Percentiles rank a stretch among this genome's conserved stretches.
Conservation (phyloP, 1,140 invertebrate genomes). For the Heliconius nattereri region DNA sequence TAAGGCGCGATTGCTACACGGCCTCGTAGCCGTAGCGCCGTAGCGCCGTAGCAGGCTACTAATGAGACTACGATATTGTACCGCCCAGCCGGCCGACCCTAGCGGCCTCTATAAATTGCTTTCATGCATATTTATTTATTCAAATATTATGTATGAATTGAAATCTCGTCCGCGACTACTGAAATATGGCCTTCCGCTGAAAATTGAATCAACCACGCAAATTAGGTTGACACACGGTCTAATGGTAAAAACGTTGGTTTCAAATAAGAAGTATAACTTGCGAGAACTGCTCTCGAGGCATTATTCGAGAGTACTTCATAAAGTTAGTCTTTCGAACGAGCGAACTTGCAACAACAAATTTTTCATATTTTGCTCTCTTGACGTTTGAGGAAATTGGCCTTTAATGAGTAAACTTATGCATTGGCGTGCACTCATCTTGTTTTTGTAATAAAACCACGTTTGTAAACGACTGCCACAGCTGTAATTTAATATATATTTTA, state of each 20-base stretch:
- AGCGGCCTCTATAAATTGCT: conserved; percentile 77
- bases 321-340: conserved; percentile 47
- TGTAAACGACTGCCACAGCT: conserved; percentile 33
- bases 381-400: conserved; percentile 57
- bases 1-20: conserved; percentile 43
- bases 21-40: conserved; percentile 61
- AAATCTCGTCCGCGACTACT: conserved; percentile 73
- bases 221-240: conserved; percentile 56
- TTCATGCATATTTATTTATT: conserved; percentile 82
- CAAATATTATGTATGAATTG: conserved; percentile 81
- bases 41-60: conserved; percentile 66
- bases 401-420: conserved; percentile 66
- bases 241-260: conserved; percentile 45
- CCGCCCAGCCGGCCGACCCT: conserved; percentile 53
- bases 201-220: conserved; percentile 70
- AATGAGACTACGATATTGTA: conserved; percentile 75
- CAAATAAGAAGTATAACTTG: conserved; percentile 44
- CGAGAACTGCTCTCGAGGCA: conserved; percentile 38
- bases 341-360: conserved; percentile 50
- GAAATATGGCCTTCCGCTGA: conserved; percentile 67
- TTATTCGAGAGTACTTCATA: conserved; percentile 54
- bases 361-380: conserved; percentile 54
- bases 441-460: conserved; percentile 46
- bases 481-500: conserved; percentile 39
- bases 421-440: conserved; percentile 44